Percentiles rank a stretch among this genome's conserved stretches.
These are phyloP conservation scores for Lycaon pictus DNA, from an alignment of 2,113 vertebrate species.

Conservation along the genomic window DNA sequence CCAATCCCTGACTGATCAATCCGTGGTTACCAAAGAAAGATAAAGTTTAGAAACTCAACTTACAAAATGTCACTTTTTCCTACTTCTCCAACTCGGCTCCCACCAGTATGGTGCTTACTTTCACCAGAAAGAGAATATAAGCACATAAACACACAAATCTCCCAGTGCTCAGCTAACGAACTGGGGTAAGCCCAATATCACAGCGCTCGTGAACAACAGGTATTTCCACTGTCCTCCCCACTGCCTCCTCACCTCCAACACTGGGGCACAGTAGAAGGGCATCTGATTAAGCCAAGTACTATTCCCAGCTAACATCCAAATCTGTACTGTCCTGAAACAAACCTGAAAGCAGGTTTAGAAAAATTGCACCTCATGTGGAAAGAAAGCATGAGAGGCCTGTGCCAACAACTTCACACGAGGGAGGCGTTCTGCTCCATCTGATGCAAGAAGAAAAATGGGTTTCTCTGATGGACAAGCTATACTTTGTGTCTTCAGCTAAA, in stretches of 20 bases:
- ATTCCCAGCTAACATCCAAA: background rate
- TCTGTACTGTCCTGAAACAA: background rate
- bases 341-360: background rate
- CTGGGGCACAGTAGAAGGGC: background rate
- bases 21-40: background rate
- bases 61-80: background rate
- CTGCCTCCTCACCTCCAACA: too few species aligned
- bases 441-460: background rate
- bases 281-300: background rate
- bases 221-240: background rate
- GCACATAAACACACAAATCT: fast-evolving
- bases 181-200: background rate
- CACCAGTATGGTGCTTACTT: fast-evolving
- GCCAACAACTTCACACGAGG: fast-evolving
- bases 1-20: background rate
- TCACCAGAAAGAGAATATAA: background rate
- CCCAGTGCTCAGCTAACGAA: background rate
- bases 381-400: fast-evolving
- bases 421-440: background rate
- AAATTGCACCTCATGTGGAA: background rate
- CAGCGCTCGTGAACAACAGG: background rate
- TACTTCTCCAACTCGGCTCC: background rate
- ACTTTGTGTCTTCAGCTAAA: background rate
- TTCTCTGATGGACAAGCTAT: background rate
- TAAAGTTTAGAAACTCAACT: fast-evolving